Conservation (phyloP, 2,113 vertebrate species). For the Syngnathoides biaculeatus region DNA sequence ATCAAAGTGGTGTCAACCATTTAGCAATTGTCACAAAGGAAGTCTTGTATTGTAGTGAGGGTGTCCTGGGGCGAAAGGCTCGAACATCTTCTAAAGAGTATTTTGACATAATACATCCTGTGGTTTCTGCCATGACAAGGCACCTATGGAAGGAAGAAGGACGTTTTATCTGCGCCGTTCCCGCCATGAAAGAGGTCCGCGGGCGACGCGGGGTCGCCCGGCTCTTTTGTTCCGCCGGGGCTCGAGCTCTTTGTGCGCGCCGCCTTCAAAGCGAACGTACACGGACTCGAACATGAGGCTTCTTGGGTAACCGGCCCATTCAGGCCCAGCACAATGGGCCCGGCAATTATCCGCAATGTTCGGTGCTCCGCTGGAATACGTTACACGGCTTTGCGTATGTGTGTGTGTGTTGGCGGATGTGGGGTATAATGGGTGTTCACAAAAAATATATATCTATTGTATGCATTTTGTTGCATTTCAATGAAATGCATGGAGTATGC, state of each 20-base stretch:
- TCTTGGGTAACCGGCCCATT: constrained; percentile 79
- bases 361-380: constrained; percentile 72
- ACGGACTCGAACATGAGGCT: constrained; percentile 77
- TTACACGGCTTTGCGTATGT: constrained; percentile 71
- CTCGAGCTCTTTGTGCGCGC: constrained; percentile 73
- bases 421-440: background rate
- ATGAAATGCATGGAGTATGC: background rate
- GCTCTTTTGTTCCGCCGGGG: constrained; percentile 71
- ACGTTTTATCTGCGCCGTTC: constrained; percentile 63
- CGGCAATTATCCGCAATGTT: constrained; percentile 74
- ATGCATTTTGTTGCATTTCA: background rate
- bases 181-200: constrained; percentile 62
- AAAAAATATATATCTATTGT: background rate
- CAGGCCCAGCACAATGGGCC: constrained; percentile 72
- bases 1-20: background rate
- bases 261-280: constrained; percentile 79
- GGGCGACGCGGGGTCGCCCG: constrained; percentile 66
- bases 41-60: constrained; percentile 13
- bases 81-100: constrained; percentile 22
- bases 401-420: constrained; percentile 29
- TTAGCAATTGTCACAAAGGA: background rate
- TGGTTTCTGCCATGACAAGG: constrained; percentile 45
- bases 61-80: constrained; percentile 4
- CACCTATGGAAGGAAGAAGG: constrained; percentile 48
- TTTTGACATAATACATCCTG: constrained; percentile 66